phyloP scores from a whole-genome alignment of 2,113 vertebrate species.

The Calonectris borealis region DNA sequence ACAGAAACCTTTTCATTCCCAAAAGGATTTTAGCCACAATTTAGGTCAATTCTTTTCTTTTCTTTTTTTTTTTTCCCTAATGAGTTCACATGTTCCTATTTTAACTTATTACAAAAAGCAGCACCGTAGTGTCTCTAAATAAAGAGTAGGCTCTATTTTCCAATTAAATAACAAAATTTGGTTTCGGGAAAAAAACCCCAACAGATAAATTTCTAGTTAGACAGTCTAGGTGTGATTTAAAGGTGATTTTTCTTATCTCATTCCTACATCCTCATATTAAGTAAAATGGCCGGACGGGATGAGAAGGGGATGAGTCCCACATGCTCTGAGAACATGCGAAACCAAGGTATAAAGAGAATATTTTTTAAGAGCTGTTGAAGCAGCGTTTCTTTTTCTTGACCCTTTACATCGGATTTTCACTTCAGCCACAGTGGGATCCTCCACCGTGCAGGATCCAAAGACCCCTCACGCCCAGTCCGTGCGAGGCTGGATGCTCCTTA shows the following conservation, averaged over 20 bases:
- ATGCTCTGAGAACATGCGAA: not conserved
- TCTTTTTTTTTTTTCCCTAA: not conserved
- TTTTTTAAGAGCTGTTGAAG: not conserved
- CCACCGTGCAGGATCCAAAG: rapidly evolving
- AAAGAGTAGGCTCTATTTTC: not conserved
- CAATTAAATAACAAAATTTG: not conserved
- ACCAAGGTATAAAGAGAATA: not conserved
- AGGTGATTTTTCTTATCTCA: not conserved
- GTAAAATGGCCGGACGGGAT: not conserved
- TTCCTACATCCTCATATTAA: not conserved
- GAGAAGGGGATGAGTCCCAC: not conserved
- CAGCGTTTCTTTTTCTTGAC: not conserved
- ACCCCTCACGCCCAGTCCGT: not conserved
- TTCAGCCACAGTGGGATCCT: not conserved
- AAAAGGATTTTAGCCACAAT: not conserved
- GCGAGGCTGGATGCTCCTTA: not conserved
- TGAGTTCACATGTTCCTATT: not conserved
- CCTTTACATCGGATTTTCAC: not conserved
- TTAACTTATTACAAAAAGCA: not conserved
- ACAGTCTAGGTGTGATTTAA: no score
- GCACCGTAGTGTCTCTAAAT: not conserved
- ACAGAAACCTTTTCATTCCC: conserved; percentile 21
- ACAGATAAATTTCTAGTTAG: not conserved
- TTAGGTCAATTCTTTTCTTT: not conserved
- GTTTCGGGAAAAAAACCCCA: not conserved